These are phyloP conservation scores for Montipora cactus DNA, from an alignment of 64 coral and sea anemone species.

Conservation along the genomic window DNA sequence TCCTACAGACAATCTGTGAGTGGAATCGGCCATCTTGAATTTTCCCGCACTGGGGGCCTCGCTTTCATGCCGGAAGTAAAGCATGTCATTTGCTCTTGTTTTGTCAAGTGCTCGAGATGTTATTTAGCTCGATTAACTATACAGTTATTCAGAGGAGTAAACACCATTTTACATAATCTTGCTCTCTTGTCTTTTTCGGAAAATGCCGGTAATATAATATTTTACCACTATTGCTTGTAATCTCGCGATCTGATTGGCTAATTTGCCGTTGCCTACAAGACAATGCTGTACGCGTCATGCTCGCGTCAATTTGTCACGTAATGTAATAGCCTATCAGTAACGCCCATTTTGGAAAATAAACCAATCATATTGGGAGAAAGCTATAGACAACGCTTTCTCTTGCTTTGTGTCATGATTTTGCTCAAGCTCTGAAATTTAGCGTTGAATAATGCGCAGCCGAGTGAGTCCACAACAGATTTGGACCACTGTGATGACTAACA, in stretches of 20 bases:
- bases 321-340: too few species aligned
- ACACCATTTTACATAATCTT: neutral
- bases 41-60: neutral
- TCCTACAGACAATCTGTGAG: neutral
- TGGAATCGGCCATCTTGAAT: neutral
- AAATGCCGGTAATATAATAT: neutral
- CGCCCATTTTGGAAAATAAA: too few species aligned
- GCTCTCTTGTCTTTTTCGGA: slow-evolving; percentile 5
- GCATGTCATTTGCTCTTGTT: neutral
- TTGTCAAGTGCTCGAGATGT: slow-evolving; percentile 11
- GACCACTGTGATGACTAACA: too few species aligned
- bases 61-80: neutral
- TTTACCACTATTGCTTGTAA: neutral
- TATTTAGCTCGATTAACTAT: slow-evolving; percentile 10
- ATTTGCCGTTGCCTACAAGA: neutral
- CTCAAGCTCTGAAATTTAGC: slow-evolving; percentile 7
- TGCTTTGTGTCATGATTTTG: neutral
- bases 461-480: too few species aligned
- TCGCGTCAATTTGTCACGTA: neutral
- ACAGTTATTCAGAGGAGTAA: slow-evolving; percentile 6
- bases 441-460: neutral
- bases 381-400: too few species aligned
- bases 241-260: too few species aligned
- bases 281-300: slow-evolving; percentile 10
- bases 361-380: too few species aligned